Conservation (phyloP, 2,113 vertebrate genomes). For the Crotalus viridis region DNA sequence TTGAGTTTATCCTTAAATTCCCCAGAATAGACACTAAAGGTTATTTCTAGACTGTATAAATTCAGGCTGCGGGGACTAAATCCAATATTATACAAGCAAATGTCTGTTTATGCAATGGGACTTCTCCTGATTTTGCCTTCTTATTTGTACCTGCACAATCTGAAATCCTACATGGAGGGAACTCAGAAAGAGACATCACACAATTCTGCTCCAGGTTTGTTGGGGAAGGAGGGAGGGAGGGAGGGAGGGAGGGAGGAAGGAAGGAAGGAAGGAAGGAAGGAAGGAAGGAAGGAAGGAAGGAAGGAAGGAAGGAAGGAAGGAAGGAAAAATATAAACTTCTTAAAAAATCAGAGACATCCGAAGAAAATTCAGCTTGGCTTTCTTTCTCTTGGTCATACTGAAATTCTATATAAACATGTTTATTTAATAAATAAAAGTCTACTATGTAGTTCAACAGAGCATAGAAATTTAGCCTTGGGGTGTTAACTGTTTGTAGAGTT, state of each 20-base stretch:
- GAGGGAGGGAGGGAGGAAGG: not conserved
- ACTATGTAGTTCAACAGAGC: not conserved
- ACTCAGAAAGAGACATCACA: not conserved
- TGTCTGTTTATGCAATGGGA: not conserved
- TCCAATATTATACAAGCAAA: not conserved
- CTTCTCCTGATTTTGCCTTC: not conserved
- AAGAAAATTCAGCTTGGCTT: not conserved
- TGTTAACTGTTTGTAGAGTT: not conserved
- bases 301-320: not conserved
- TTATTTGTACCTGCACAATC: not conserved
- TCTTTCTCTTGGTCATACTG: not conserved
- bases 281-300: not conserved
- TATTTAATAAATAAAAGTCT: not conserved
- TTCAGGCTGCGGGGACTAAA: not conserved
- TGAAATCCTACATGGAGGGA: not conserved
- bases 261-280: not conserved
- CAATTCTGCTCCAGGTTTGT: not conserved
- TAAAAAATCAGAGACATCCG: not conserved
- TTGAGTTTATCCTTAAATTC: not conserved
- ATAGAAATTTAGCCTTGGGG: not conserved
- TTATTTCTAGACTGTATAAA: not conserved
- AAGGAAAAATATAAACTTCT: not conserved
- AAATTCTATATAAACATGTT: not conserved
- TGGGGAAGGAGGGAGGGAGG: not conserved
- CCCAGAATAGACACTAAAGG: not conserved